Evolutionary conservation across 2,888 invertebrate species (phyloP).

Genomic region (Diarsia rubi): DNA sequence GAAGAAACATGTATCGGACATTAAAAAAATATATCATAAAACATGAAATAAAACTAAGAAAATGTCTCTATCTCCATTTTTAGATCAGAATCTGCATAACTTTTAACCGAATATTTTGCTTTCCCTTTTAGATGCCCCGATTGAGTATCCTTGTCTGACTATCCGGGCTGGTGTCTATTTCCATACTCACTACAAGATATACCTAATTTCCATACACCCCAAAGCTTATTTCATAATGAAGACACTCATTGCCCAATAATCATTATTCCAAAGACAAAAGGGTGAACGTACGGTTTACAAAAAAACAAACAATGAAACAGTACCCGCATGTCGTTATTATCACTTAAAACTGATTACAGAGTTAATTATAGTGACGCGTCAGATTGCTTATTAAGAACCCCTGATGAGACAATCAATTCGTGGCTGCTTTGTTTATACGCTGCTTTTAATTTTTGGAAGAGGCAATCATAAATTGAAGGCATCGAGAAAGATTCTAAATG

Average conservation of each 20-base stretch:
- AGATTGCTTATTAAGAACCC: slow-evolving; percentile 85
- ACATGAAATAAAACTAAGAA: neutral
- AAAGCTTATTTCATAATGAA: slow-evolving; percentile 19
- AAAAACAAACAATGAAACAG: slow-evolving; percentile 79
- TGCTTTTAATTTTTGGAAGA: slow-evolving; percentile 8
- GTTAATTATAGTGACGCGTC: slow-evolving; percentile 87
- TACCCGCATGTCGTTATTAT: slow-evolving; percentile 89
- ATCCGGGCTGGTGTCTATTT: neutral
- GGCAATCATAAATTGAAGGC: neutral
- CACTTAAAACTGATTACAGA: slow-evolving; percentile 87
- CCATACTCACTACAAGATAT: neutral
- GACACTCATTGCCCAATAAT: slow-evolving; percentile 41
- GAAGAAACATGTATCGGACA: neutral
- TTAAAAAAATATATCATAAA: neutral
- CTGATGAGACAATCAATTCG: slow-evolving; percentile 82
- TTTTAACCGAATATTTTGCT: neutral
- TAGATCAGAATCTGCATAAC: neutral
- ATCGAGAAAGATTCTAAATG: too few species aligned
- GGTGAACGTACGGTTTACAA: slow-evolving; percentile 80
- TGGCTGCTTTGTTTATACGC: slow-evolving; percentile 58
- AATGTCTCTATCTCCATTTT: neutral
- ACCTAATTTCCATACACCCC: neutral
- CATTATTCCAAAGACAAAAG: slow-evolving; percentile 75
- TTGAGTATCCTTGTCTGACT: neutral
- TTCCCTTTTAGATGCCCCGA: neutral